Evolutionary conservation across 2,113 vertebrate genomes (phyloP).

Genomic region (Catharus bicknelli): DNA sequence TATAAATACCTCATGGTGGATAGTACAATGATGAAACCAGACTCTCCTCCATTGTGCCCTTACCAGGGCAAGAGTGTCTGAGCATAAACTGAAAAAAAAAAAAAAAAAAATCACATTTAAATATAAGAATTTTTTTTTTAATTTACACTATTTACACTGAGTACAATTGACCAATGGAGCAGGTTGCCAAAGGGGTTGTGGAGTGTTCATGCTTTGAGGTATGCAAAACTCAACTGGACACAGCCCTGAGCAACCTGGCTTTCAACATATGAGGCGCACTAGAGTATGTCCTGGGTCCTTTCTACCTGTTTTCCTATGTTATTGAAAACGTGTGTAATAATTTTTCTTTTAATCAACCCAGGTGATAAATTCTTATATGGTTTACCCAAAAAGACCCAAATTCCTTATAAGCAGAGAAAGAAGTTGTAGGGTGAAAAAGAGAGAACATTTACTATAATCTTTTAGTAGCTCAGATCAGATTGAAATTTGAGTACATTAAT

Average conservation of each 20-base stretch:
- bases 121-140: too few relatives aligned
- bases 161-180: accelerated
- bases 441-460: accelerated
- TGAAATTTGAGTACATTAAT: background rate
- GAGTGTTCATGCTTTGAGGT: background rate
- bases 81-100: background rate
- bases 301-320: background rate
- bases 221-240: background rate
- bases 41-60: background rate
- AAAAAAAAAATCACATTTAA: background rate
- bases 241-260: background rate
- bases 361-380: background rate
- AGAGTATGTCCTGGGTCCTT: background rate
- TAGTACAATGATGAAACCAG: background rate
- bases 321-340: background rate
- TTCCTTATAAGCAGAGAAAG: background rate
- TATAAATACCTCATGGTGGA: background rate
- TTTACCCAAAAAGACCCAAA: background rate
- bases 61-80: background rate
- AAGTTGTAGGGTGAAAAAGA: background rate
- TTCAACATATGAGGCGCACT: background rate
- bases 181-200: background rate
- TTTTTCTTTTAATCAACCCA: background rate
- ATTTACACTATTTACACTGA: background rate
- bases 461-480: background rate